Conservation (phyloP, 2,888 invertebrate species). For the Liopterus haemorrhoidalis region DNA sequence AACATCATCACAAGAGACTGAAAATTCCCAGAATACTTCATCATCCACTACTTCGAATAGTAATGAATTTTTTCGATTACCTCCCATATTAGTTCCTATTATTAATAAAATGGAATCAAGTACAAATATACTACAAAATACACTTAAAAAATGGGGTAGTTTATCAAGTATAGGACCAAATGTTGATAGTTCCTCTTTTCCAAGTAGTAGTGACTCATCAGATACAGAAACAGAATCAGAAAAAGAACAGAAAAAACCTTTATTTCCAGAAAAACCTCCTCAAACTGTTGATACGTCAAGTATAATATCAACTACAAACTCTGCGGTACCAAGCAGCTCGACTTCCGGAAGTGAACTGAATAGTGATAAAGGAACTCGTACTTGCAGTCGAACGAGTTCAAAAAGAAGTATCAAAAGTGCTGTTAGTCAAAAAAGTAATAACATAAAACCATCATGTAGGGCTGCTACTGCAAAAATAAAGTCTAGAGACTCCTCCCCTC, state of each 20-base stretch:
- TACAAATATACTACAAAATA: constrained; percentile 29
- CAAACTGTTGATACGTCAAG: constrained; percentile 31
- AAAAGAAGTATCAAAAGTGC: constrained; percentile 50
- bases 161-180: constrained; percentile 66
- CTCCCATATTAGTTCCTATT: constrained; percentile 66
- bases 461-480: constrained; percentile 61
- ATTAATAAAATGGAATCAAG: constrained; percentile 56
- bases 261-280: constrained; percentile 14
- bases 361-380: constrained; percentile 15
- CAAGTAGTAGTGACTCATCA: constrained; percentile 42
- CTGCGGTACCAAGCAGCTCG: constrained; percentile 27
- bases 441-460: constrained; percentile 50
- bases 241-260: constrained; percentile 26
- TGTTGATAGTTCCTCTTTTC: constrained; percentile 54
- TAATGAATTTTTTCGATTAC: constrained; percentile 57
- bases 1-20: constrained; percentile 58
- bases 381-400: constrained; percentile 8
- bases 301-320: constrained; percentile 33
- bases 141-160: constrained; percentile 54
- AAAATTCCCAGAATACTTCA: constrained; percentile 55
- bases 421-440: constrained; percentile 47
- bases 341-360: constrained; percentile 29
- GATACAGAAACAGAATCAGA: constrained; percentile 47
- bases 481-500: constrained; percentile 49
- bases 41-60: constrained; percentile 43